Evolutionary conservation across 92 coral and sea anemone species (phyloP).

Genomic region (Umimayanthus kanabou): DNA sequence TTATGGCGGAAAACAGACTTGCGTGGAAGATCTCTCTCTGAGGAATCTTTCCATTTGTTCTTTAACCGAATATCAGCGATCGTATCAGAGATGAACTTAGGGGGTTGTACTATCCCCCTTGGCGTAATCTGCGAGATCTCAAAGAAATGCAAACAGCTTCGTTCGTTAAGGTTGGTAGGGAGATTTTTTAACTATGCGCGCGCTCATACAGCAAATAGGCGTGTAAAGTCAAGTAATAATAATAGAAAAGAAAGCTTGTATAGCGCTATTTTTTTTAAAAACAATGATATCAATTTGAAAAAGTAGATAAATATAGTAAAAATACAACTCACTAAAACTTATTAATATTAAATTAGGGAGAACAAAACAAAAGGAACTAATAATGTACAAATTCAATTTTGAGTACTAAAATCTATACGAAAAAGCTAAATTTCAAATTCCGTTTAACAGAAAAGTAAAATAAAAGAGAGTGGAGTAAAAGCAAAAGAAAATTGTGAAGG

Average conservation of each 20-base stretch:
- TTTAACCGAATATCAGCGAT: slow-evolving; percentile 54
- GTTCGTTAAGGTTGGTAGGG: slow-evolving; percentile 54
- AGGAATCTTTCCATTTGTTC: slow-evolving; percentile 31
- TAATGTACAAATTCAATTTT: no score
- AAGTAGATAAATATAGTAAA: no score
- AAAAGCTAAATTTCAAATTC: no score
- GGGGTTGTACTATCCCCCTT: slow-evolving; percentile 52
- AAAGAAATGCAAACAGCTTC: slow-evolving; percentile 60
- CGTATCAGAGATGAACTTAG: slow-evolving; percentile 54
- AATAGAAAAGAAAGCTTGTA: no score
- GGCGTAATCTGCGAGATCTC: slow-evolving; percentile 41
- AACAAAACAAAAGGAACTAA: not conserved
- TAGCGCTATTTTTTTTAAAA: no score
- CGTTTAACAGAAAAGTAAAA: no score
- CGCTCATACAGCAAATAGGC: not conserved
- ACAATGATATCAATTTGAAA: no score
- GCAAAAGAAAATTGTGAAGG: no score
- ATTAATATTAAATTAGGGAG: no score
- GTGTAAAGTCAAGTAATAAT: not conserved
- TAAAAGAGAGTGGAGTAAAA: no score
- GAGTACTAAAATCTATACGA: no score
- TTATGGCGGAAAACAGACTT: slow-evolving; percentile 67
- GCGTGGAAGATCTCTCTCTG: slow-evolving; percentile 56
- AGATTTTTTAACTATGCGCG: not conserved
- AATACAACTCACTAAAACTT: no score